Evolutionary conservation across 23 tunicate genomes (phyloP).

Genomic region (Trididemnum clinides): DNA sequence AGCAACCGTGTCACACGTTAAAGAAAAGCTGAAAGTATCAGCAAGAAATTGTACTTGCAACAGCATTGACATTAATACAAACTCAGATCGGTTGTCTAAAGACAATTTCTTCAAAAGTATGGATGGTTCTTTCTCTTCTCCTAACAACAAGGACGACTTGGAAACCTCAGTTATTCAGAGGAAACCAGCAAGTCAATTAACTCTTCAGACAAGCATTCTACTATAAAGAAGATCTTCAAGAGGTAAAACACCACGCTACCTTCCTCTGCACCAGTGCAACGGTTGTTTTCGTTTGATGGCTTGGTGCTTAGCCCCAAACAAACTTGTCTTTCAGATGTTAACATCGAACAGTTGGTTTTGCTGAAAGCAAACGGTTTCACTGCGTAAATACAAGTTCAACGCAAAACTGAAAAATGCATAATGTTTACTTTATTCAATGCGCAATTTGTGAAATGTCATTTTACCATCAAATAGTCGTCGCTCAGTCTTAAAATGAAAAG

Average conservation of each 20-base stretch:
- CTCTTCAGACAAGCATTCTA: neutral
- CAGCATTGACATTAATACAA: too few species aligned
- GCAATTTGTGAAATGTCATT: too few species aligned
- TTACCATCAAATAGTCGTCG: too few species aligned
- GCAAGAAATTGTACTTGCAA: too few species aligned
- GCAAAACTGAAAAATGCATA: too few species aligned
- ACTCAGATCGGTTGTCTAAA: neutral
- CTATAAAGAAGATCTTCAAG: slow-evolving; percentile 6
- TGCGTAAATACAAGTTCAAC: too few species aligned
- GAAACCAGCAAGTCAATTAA: neutral
- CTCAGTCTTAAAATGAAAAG: too few species aligned
- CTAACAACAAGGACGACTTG: slow-evolving; percentile 4
- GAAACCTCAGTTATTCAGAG: neutral
- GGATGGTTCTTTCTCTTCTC: neutral
- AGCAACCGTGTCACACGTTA: too few species aligned
- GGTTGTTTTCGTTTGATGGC: neutral
- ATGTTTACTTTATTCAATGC: too few species aligned
- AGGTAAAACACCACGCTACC: slow-evolving; percentile 7
- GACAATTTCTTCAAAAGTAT: neutral
- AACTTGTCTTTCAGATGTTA: neutral
- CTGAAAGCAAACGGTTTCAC: neutral
- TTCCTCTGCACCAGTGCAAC: slow-evolving; percentile 1
- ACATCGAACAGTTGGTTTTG: neutral
- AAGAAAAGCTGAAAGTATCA: too few species aligned
- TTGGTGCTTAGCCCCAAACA: neutral